A percentile compares a stretch with the other conserved stretches of the same genome.
phyloP scores from a whole-genome alignment of 2,113 vertebrate genomes.

The Solenodon paradoxus region DNA sequence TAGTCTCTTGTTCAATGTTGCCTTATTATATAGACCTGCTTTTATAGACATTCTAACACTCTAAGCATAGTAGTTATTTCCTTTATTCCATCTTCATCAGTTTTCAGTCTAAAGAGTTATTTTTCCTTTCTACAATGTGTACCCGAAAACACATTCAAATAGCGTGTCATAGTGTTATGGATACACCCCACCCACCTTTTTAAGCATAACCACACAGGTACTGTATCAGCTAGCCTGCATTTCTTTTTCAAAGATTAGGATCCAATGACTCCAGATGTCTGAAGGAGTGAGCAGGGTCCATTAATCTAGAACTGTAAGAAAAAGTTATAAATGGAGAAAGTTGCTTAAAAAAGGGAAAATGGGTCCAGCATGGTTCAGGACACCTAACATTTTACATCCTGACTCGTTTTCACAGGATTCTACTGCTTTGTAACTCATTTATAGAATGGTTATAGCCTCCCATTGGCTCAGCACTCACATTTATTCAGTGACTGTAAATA shows the following conservation, averaged over 20 bases:
- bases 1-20: not conserved
- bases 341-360: not conserved
- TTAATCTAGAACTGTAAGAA: not conserved
- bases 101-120: not conserved
- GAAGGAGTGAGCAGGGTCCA: not conserved
- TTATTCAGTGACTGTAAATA: conserved; percentile 54
- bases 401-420: conserved; percentile 26
- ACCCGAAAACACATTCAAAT: not conserved
- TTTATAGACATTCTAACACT: not conserved
- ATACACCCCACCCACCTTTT: not conserved
- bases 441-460: conserved; percentile 8
- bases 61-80: not conserved
- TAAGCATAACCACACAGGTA: not conserved
- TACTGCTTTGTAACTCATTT: conserved; percentile 33
- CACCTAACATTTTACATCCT: not conserved
- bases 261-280: not conserved
- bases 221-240: not conserved
- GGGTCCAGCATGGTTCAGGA: not conserved
- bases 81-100: not conserved
- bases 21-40: not conserved
- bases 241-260: not conserved
- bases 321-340: not conserved
- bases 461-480: conserved; percentile 49
- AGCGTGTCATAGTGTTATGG: not conserved
- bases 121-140: not conserved